Evolutionary conservation across 2,113 vertebrate genomes (phyloP), one percentile per base, ranked within the genome.

Genomic region (Lepidothrix coronata): DNA sequence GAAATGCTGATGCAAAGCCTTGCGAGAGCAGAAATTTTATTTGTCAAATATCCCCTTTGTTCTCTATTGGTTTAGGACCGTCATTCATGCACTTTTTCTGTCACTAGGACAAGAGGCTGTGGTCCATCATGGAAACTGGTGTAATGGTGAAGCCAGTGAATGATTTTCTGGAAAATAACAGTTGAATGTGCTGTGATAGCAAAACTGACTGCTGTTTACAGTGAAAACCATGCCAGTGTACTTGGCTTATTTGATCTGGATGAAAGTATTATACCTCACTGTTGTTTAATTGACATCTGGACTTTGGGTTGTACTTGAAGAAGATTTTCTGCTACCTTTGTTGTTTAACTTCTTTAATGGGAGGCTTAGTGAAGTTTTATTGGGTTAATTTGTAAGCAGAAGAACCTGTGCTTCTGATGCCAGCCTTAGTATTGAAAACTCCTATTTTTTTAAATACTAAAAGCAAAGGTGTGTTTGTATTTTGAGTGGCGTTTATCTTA

Each of bases 11-110:
- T 71, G 14, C 30, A 62, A 11, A 74, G 13, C 31, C 5, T 33
- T 49, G 13, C 61, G 24, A 54, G 8, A 89, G 22, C 24, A 54
- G 49, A 5, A 76, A 31, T 1, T 63, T 17, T 62, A 39, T 72
- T 71, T 3, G 0, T 46, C 25, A 73, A 2, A 35, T 67, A 51
- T 77, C 10, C 9, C 10, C 2, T 0, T 48, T 74, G 33, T 24
- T 51, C 19, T 63, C 14, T 55, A 4, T 12, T 59, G 14, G 5
- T 55, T 63, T 74, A 67, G 35, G 13, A 12, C 11, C 55, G 23
- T 35, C 19, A 49, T 66, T 65, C 8, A 17, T 17, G 21, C 14
- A 23, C 9, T 6, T 79, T 71, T 79, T 33, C 3, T 85, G 1
- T 66, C 8, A 21, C 24, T 43, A 20, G 8, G 20, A 48, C 7